A percentile compares a stretch with the other conserved stretches of the same genome.
phyloP scores from a whole-genome alignment of 2,797 vertebrate genomes.

The Anableps anableps region DNA sequence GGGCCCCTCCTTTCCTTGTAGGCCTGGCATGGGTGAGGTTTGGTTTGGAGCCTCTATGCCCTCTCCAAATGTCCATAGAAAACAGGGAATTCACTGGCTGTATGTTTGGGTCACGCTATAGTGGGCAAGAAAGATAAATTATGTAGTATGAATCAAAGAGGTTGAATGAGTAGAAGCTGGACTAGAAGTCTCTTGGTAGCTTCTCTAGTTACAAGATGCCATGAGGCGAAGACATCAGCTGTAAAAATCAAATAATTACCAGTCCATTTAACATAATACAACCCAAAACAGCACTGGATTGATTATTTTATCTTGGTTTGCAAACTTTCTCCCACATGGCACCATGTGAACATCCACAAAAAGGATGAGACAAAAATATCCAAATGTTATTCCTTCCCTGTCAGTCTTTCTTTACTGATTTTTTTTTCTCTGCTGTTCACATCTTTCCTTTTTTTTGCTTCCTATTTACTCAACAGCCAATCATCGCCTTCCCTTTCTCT shows the following conservation, averaged over 20 bases:
- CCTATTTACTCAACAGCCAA: constrained; percentile 21
- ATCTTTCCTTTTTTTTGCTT: constrained; percentile 17
- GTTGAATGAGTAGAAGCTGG: constrained; percentile 47
- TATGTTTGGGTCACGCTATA: constrained; percentile 74
- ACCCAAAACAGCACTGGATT: constrained; percentile 51
- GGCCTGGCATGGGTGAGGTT: constrained; percentile 79
- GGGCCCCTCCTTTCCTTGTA: constrained; percentile 70
- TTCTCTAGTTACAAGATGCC: constrained; percentile 35
- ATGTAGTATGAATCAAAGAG: constrained; percentile 62
- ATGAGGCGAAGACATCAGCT: constrained; percentile 49
- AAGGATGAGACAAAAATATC: constrained; percentile 46
- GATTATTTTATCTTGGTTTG: constrained; percentile 55
- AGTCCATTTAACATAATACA: constrained; percentile 45
- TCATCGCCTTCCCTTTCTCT: constrained; percentile 13
- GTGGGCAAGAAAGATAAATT: constrained; percentile 77
- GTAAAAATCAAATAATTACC: constrained; percentile 39
- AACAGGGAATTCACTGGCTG: constrained; percentile 66
- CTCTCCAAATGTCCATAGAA: constrained; percentile 70
- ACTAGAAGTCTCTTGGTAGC: constrained; percentile 55
- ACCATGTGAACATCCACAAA: constrained; percentile 43
- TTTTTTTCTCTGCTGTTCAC: constrained; percentile 30
- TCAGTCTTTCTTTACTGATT: constrained; percentile 24
- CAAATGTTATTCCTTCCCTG: background rate
- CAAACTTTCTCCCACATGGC: constrained; percentile 33
- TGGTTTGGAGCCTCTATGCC: constrained; percentile 77